Conservation (phyloP, 2,113 vertebrate genomes). For the Cettia cetti region DNA sequence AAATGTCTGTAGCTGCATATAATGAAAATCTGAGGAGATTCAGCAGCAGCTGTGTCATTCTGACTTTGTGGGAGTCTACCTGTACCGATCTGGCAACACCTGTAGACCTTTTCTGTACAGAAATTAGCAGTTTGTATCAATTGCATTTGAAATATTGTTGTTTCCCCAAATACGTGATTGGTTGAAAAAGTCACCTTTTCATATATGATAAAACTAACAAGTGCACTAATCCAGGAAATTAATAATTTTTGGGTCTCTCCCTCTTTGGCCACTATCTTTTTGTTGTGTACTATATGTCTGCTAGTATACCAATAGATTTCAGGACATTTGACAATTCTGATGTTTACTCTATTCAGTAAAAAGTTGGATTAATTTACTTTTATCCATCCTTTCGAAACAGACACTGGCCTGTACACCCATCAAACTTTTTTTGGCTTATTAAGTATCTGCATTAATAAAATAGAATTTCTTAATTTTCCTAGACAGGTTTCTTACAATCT, state of each 20-base stretch:
- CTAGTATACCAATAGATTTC: neutral
- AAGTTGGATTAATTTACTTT: neutral
- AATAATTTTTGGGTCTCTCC: neutral
- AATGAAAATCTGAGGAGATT: neutral
- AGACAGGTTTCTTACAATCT: neutral
- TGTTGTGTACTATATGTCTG: neutral
- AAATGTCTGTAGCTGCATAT: neutral
- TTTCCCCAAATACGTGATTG: neutral
- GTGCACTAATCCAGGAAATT: neutral
- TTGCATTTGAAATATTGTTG: neutral
- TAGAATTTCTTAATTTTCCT: neutral
- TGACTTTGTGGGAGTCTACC: neutral
- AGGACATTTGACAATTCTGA: neutral
- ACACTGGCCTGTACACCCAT: neutral
- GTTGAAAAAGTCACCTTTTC: neutral
- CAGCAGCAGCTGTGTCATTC: neutral
- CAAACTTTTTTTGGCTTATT: neutral
- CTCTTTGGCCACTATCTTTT: neutral
- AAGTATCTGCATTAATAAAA: neutral
- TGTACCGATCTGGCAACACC: neutral
- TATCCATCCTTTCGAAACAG: neutral
- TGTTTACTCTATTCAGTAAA: neutral
- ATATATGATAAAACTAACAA: neutral
- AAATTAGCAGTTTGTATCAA: neutral
- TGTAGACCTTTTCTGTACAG: neutral